Base-by-base conservation (phyloP, 2,888 invertebrate species). In the Aspidiotus destructor region DNA sequence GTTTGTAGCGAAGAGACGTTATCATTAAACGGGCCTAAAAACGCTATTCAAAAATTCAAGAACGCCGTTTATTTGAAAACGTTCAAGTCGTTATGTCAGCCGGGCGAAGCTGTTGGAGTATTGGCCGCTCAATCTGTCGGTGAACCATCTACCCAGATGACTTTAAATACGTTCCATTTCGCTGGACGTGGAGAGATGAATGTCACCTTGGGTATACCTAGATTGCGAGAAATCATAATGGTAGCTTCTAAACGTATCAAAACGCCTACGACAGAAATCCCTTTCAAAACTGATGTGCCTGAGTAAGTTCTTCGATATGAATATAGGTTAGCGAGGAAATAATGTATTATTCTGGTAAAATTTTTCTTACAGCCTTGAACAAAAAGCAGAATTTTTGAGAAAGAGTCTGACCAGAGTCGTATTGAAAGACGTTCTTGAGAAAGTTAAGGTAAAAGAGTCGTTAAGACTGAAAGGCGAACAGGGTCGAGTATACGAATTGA, bases 181-280 rank as follows among this genome's bases (percentile, higher is more conserved):
- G 99, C 99, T 74, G 99, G 99, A 76, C 87, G 97, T 79, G 97
- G 98, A 81, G 99, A 99, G 80, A 99, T 99, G 97, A 99, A 99
- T 81, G 98, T 99, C 0, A 99, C 99, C 0, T 82, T 99, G n/a
- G 99, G 99, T 82, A 98, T 99, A 74, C 99, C 99, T 0, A 86
- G 99, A 73, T 82, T 99, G 7, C 81, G 96, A 73, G 99, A 99
- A 83, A 95, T 99, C 73, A 81, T 99, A 0, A 98, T 99, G 97
- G 87, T 88, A 75, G 97, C 96, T 0, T 89, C 93, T 1, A 85
- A 85, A n/a, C 88, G 87, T 71, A 89, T 97, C 11, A 92, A 93
- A 78, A 99, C 99, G 0, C 99, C 99, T 0, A 89, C 88, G 64
- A 94, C 98, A 91, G 93, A 94, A 75, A 87, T 96, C 72, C 96